These are phyloP conservation scores for Cheilosia scutellata DNA, from an alignment of 2,888 invertebrate genomes.

Conservation along the genomic window DNA sequence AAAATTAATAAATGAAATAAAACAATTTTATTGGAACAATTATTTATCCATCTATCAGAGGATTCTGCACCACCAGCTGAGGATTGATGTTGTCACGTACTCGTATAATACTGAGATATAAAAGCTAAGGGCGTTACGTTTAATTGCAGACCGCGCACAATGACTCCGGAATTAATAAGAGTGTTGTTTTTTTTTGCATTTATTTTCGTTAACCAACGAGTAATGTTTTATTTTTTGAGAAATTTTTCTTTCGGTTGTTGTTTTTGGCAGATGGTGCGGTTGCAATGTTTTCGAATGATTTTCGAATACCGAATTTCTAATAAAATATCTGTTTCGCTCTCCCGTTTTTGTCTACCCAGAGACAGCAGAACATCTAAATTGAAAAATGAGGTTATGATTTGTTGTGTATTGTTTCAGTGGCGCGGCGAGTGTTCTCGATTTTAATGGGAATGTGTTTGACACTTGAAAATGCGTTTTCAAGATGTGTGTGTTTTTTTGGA, in stretches of 20 bases:
- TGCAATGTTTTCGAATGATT: constrained; percentile 37
- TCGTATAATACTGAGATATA: constrained; percentile 6
- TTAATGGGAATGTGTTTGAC: not conserved
- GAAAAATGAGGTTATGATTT: constrained; percentile 28
- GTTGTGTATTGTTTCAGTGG: constrained; percentile 1
- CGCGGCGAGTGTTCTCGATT: constrained; percentile 20
- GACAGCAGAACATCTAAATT: not conserved
- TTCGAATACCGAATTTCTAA: constrained; percentile 48
- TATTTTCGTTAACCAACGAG: constrained; percentile 7
- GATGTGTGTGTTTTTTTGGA: not conserved
- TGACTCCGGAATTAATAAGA: constrained; percentile 51
- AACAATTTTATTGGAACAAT: constrained; percentile 69
- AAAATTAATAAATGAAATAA: constrained; percentile 22
- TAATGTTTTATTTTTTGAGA: constrained; percentile 17
- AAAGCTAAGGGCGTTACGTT: constrained; percentile 44
- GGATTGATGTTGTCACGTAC: constrained; percentile 33
- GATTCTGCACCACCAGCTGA: constrained; percentile 44
- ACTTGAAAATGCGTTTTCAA: constrained; percentile 10
- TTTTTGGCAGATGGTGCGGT: constrained; percentile 21
- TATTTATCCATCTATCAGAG: constrained; percentile 63
- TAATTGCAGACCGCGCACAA: constrained; percentile 43
- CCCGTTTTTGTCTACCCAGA: not conserved
- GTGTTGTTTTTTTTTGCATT: constrained; percentile 10
- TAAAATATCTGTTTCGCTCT: not conserved
- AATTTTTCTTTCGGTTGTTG: constrained; percentile 15